Evolutionary conservation across 2,888 invertebrate genomes (phyloP).

Genomic region (Rhingia campestris): DNA sequence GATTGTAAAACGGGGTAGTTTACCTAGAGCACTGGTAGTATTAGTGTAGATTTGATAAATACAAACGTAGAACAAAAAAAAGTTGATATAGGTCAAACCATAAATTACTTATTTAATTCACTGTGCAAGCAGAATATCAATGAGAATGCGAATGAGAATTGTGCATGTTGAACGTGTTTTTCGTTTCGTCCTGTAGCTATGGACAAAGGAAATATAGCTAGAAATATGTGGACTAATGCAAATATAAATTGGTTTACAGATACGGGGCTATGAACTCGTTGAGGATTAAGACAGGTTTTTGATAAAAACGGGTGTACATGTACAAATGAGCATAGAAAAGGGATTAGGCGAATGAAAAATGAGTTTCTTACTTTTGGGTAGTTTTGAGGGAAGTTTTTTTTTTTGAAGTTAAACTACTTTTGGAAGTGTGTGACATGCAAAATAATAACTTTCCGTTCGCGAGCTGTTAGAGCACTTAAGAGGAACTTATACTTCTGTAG

Average conservation of each 20-base stretch:
- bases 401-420: not conserved
- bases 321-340: slow-evolving; percentile 1
- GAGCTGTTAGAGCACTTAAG: too few relatives aligned
- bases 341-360: slow-evolving; percentile 5
- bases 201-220: slow-evolving; percentile 14
- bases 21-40: not conserved
- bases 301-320: not conserved
- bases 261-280: not conserved
- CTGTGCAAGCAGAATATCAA: slow-evolving; percentile 70
- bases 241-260: slow-evolving; percentile 23
- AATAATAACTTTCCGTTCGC: too few relatives aligned
- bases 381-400: not conserved
- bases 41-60: slow-evolving; percentile 20
- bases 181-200: slow-evolving; percentile 7
- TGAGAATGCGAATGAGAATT: slow-evolving; percentile 55
- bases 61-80: slow-evolving; percentile 19
- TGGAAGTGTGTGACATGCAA: too few relatives aligned
- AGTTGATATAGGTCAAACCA: slow-evolving; percentile 72
- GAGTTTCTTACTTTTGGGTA: slow-evolving; percentile 7
- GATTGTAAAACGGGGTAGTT: too few relatives aligned
- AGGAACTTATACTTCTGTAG: too few relatives aligned
- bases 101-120: slow-evolving; percentile 73
- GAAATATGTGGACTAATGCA: slow-evolving; percentile 32
- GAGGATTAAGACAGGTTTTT: slow-evolving; percentile 15
- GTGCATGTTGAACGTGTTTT: slow-evolving; percentile 58